Percentiles rank a stretch among this genome's conserved stretches.
These are phyloP conservation scores for Cynaeus angustus DNA, from an alignment of 2,888 invertebrate genomes.

Conservation along the genomic window DNA sequence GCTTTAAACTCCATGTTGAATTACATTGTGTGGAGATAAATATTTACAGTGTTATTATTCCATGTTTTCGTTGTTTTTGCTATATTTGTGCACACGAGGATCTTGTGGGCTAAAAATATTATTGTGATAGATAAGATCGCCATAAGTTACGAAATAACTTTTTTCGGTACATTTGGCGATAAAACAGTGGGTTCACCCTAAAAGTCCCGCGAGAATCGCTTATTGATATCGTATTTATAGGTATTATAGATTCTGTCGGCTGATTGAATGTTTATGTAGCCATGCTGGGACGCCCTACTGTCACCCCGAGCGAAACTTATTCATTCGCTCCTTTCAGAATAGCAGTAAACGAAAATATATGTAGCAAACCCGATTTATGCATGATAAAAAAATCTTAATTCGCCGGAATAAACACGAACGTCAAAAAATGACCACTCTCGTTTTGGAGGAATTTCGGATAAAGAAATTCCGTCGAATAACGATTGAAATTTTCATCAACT, in stretches of 20 bases:
- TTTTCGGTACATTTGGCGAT: conserved; percentile 70
- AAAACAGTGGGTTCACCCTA: conserved; percentile 66
- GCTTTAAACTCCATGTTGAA: conserved; percentile 59
- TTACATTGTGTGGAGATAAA: conserved; percentile 52
- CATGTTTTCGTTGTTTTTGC: conserved; percentile 56
- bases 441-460: neutral
- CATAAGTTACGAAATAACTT: conserved; percentile 59
- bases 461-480: no score
- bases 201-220: conserved; percentile 68
- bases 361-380: conserved; percentile 33
- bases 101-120: conserved; percentile 36
- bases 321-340: conserved; percentile 42
- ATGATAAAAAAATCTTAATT: conserved; percentile 23
- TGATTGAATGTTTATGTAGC: conserved; percentile 70
- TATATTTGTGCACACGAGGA: conserved; percentile 54
- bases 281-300: conserved; percentile 58
- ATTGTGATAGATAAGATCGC: conserved; percentile 43
- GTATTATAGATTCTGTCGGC: conserved; percentile 68
- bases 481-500: neutral
- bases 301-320: conserved; percentile 49
- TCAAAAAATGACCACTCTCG: no score
- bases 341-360: conserved; percentile 45
- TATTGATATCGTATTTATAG: conserved; percentile 72
- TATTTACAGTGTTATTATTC: conserved; percentile 56
- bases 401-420: neutral